These are phyloP conservation scores for Semnornis frantzii DNA, from an alignment of 2,113 vertebrate genomes.

Conservation along the genomic window DNA sequence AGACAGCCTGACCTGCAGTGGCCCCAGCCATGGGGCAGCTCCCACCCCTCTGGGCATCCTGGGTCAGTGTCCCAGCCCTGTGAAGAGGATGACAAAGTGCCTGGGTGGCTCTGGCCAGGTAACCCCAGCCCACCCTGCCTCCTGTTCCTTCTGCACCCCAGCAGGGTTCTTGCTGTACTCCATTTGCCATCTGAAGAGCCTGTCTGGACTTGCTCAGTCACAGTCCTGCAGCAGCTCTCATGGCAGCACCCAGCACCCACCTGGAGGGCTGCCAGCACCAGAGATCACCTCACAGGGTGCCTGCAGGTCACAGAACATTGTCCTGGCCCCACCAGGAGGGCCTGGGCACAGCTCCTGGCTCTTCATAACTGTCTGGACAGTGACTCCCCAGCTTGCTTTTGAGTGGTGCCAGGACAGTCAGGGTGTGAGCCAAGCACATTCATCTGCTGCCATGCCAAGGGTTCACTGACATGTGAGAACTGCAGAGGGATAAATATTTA, in stretches of 20 bases:
- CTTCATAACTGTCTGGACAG: neutral
- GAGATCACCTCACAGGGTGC: neutral
- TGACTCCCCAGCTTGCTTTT: neutral
- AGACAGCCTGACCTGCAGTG: neutral
- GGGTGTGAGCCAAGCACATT: neutral
- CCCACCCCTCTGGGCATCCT: neutral
- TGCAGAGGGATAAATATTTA: conserved; percentile 46
- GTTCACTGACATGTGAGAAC: neutral
- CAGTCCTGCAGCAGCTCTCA: neutral
- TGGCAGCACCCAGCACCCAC: neutral
- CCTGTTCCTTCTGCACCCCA: neutral
- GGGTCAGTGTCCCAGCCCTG: neutral
- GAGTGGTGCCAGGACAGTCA: neutral
- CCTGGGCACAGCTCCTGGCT: neutral
- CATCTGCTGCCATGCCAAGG: neutral
- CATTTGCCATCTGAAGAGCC: neutral
- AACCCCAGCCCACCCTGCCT: neutral
- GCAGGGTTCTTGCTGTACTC: neutral
- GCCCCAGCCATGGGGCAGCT: neutral
- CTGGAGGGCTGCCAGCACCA: neutral
- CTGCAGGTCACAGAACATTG: neutral
- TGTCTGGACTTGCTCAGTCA: conserved; percentile 11
- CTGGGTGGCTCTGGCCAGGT: neutral
- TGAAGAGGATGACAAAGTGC: neutral
- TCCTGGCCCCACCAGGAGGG: neutral